A percentile compares a stretch with the other conserved stretches of the same genome.
These are phyloP conservation scores for Champsocephalus gunnari DNA, from an alignment of 2,797 vertebrate genomes.

Conservation along the genomic window DNA sequence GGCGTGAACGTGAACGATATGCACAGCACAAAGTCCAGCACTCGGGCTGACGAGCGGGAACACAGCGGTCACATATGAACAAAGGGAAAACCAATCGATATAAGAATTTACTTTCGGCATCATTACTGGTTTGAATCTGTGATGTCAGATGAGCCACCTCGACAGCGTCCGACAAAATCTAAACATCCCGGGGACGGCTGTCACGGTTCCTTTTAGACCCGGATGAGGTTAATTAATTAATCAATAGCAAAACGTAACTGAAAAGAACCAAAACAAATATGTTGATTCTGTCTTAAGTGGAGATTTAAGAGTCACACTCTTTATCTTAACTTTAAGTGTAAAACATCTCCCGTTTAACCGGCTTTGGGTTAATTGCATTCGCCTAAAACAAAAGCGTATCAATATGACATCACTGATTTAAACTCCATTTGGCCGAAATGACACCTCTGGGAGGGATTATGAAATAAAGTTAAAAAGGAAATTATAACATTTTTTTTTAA, in stretches of 20 bases:
- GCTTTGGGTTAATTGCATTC: neutral
- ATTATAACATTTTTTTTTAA: neutral
- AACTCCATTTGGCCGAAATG: conserved; percentile 9
- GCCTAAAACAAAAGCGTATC: neutral
- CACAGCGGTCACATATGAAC: neutral
- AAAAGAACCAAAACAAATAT: neutral
- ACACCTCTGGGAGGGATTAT: neutral
- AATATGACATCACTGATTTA: conserved; percentile 36
- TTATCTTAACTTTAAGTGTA: neutral
- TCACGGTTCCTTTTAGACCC: neutral
- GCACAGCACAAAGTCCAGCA: conserved; percentile 65
- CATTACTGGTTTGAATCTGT: conserved; percentile 22
- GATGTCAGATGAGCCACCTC: conserved; percentile 9
- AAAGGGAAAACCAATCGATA: conserved; percentile 38
- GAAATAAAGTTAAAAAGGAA: neutral
- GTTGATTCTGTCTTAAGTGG: neutral
- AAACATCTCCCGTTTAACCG: neutral
- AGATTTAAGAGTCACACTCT: neutral
- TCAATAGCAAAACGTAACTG: neutral
- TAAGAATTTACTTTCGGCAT: conserved; percentile 16
- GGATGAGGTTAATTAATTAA: neutral
- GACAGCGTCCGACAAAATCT: neutral
- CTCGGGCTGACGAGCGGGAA: conserved; percentile 32
- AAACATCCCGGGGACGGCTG: neutral
- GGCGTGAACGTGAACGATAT: conserved; percentile 52